phyloP scores from a whole-genome alignment of 2,113 vertebrate genomes.

The rat (Rattus norvegicus) region DNA sequence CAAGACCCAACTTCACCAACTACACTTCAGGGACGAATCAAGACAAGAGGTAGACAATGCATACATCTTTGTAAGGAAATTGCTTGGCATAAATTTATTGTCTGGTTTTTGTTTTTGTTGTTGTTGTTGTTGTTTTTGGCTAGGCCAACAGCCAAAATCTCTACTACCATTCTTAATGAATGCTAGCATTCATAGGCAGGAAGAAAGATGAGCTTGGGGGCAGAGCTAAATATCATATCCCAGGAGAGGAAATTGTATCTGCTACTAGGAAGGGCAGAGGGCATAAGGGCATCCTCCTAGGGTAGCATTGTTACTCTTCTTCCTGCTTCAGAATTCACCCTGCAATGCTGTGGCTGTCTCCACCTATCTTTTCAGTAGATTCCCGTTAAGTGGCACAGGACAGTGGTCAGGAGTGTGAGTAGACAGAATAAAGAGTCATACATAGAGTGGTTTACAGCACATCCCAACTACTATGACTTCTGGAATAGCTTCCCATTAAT shows the following conservation, averaged over 20 bases:
- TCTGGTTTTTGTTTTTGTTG: slow-evolving; percentile 57
- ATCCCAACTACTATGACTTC: not conserved
- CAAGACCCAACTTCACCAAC: slow-evolving; percentile 73
- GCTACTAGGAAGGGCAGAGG: not conserved
- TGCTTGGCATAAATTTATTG: slow-evolving; percentile 63
- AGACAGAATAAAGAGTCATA: not conserved
- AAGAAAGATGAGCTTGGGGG: slow-evolving; percentile 55
- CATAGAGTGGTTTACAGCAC: not conserved
- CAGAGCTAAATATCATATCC: slow-evolving; percentile 54
- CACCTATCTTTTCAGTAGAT: not conserved
- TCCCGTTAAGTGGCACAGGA: not conserved
- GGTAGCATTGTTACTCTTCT: not conserved
- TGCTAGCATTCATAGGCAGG: slow-evolving; percentile 28
- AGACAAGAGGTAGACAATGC: slow-evolving; percentile 62
- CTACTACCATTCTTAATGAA: slow-evolving; percentile 71
- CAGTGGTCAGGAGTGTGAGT: not conserved
- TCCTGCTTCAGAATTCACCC: not conserved
- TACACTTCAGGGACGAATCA: slow-evolving; percentile 72
- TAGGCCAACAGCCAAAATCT: slow-evolving; percentile 74
- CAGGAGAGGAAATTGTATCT: not conserved
- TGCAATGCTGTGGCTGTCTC: not conserved
- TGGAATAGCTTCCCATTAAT: not conserved
- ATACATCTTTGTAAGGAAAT: slow-evolving; percentile 72
- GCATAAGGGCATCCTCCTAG: not conserved
- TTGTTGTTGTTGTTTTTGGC: slow-evolving; percentile 55